Conservation (phyloP, 2,113 vertebrate species). For the Plestiodon gilberti region DNA sequence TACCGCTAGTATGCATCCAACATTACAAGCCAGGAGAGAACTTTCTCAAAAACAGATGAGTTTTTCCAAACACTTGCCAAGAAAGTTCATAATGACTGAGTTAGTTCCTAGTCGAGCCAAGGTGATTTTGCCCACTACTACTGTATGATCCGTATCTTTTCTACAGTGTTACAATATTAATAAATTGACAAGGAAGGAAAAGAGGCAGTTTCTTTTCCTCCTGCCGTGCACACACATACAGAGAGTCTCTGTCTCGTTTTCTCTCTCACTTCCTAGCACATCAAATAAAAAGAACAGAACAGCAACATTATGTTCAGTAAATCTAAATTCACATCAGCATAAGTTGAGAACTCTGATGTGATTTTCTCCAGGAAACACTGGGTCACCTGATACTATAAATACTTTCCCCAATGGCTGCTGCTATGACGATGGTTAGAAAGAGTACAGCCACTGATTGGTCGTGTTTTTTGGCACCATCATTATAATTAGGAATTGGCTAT, state of each 20-base stretch:
- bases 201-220: not conserved
- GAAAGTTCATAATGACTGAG: not conserved
- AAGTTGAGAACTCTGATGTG: not conserved
- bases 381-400: not conserved
- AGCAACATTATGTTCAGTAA: constrained; percentile 6
- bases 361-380: not conserved
- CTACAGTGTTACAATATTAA: not conserved
- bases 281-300: not conserved
- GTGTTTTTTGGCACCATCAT: not conserved
- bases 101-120: not conserved
- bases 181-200: constrained; percentile 1
- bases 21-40: not conserved
- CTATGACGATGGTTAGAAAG: not conserved
- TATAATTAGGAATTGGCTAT: not conserved
- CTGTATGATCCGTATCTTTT: not conserved
- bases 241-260: not conserved
- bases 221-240: not conserved
- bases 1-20: not conserved
- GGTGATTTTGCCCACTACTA: not conserved
- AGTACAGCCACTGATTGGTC: not conserved
- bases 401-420: not conserved
- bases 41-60: not conserved
- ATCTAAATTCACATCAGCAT: not conserved
- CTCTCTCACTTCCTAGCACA: not conserved
- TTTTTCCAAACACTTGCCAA: not conserved